A percentile compares a stretch with the other conserved stretches of the same genome.
Evolutionary conservation across 35 echinoderm and acorn worm genomes (phyloP).

Genomic region (Lytechinus pictus): DNA sequence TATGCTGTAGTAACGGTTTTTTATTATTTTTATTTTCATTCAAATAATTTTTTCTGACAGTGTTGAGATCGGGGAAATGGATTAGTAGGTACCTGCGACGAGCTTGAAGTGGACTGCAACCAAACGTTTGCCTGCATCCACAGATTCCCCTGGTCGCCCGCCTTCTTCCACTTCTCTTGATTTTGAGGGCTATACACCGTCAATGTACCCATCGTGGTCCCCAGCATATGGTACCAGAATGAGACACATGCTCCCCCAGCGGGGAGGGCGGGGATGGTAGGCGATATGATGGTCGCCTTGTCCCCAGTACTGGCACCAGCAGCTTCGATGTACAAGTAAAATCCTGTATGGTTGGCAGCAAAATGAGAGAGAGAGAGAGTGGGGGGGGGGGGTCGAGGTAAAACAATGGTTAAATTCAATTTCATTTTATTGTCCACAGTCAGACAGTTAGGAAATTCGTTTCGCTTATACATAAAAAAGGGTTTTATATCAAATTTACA

Average conservation of each 20-base stretch:
- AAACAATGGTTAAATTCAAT: too few relatives aligned
- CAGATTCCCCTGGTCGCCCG: not conserved
- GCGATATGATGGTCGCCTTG: not conserved
- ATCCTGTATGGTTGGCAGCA: not conserved
- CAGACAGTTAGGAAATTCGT: too few relatives aligned
- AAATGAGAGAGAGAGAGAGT: not conserved
- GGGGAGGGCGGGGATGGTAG: not conserved
- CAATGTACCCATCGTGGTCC: not conserved
- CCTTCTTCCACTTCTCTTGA: not conserved
- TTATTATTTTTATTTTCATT: too few relatives aligned
- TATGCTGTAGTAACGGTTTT: too few relatives aligned
- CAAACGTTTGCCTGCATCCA: not conserved
- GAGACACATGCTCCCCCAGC: not conserved
- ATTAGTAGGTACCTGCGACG: not conserved
- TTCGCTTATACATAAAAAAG: too few relatives aligned
- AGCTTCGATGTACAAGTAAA: not conserved
- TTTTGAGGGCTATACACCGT: not conserved
- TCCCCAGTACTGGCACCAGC: not conserved
- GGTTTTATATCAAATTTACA: too few relatives aligned
- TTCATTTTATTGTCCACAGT: too few relatives aligned
- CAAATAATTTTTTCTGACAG: too few relatives aligned
- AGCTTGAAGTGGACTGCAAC: not conserved
- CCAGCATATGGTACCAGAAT: constrained; percentile 7
- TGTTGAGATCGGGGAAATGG: too few relatives aligned
- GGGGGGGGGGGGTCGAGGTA: too few relatives aligned